phyloP scores from a whole-genome alignment of 2,888 invertebrate genomes.

The Yponomeuta plumbellus region DNA sequence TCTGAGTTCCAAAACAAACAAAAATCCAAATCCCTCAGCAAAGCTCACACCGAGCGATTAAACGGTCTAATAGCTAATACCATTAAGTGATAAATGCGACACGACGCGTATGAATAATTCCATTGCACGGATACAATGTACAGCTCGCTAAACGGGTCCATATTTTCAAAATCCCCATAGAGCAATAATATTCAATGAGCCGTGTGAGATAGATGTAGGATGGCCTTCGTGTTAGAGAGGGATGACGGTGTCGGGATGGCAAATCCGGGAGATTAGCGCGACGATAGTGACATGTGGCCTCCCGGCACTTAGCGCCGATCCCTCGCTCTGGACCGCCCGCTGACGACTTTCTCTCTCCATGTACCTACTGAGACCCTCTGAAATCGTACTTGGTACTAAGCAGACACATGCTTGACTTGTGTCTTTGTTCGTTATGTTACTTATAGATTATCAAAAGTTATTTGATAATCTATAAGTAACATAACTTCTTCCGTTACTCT shows the following conservation, averaged over 20 bases:
- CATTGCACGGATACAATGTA: conserved; percentile 72
- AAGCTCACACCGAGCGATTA: conserved; percentile 71
- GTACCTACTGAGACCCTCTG: neutral
- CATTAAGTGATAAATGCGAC: conserved; percentile 76
- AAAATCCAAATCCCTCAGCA: conserved; percentile 26
- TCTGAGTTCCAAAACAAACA: neutral
- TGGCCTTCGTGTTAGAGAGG: conserved; percentile 37
- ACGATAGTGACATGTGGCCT: conserved; percentile 75
- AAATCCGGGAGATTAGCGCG: conserved; percentile 75
- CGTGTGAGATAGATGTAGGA: conserved; percentile 58
- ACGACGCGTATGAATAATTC: conserved; percentile 73
- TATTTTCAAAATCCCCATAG: conserved; percentile 76
- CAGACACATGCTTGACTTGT: neutral
- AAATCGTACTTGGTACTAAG: neutral
- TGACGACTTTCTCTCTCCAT: conserved; percentile 13
- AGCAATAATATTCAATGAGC: conserved; percentile 76
- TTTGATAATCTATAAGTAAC: too few species aligned
- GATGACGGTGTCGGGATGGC: conserved; percentile 69
- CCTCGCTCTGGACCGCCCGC: conserved; percentile 27
- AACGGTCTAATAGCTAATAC: conserved; percentile 71
- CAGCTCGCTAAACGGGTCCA: conserved; percentile 74
- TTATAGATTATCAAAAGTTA: too few species aligned
- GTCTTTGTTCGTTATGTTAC: neutral
- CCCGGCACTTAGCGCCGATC: conserved; percentile 62
- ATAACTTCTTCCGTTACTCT: too few species aligned